These are phyloP conservation scores for Pseudomyrmex pallidus DNA, from an alignment of 1,140 invertebrate genomes.

Conservation along the genomic window DNA sequence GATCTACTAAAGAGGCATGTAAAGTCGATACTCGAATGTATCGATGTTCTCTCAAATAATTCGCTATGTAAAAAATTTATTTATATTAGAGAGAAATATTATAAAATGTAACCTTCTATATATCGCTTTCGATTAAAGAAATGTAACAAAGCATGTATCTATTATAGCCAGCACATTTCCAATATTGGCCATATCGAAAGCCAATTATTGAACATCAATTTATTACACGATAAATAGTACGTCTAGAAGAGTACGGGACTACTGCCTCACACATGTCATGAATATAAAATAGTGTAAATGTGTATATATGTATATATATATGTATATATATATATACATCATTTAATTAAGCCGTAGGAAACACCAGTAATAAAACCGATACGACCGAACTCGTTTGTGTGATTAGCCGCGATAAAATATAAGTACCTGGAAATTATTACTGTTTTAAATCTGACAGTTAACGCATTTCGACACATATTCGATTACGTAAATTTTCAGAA, in stretches of 20 bases:
- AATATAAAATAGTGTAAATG: conserved; percentile 53
- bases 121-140: conserved; percentile 32
- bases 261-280: conserved; percentile 13
- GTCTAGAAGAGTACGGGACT: too few species aligned
- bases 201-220: conserved; percentile 62
- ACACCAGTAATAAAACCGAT: conserved; percentile 62
- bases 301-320: conserved; percentile 17
- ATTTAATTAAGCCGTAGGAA: conserved; percentile 1
- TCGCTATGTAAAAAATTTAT: background rate
- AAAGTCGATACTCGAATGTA: background rate
- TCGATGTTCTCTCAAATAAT: too few species aligned
- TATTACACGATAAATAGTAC: conserved; percentile 48
- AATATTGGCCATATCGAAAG: conserved; percentile 62
- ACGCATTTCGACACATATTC: background rate
- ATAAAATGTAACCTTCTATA: conserved; percentile 7
- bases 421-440: background rate
- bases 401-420: conserved; percentile 43
- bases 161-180: conserved; percentile 39
- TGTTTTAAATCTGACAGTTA: conserved; percentile 31
- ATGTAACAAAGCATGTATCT: conserved; percentile 14
- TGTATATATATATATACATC: too few species aligned
- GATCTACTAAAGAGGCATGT: background rate
- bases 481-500: background rate
- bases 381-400: conserved; percentile 12
- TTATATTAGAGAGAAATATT: background rate